A percentile compares a stretch with the other conserved stretches of the same genome.
Conservation (phyloP, 2,113 vertebrate genomes). For the Coregonus clupeaformis region DNA sequence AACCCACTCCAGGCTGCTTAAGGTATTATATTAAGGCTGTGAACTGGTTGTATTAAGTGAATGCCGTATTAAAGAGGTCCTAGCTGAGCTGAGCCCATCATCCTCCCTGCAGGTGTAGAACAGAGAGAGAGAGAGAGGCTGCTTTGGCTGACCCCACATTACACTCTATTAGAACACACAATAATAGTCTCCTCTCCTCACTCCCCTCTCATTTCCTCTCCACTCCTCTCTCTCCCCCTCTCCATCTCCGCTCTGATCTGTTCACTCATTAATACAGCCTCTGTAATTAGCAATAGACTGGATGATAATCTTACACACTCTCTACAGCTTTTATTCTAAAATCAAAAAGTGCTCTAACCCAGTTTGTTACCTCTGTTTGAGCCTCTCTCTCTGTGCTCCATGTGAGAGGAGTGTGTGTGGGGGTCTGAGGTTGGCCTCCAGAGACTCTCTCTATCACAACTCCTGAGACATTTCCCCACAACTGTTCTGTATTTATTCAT, state of each 20-base stretch:
- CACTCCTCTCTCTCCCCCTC: too few species aligned
- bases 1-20: neutral
- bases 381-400: neutral
- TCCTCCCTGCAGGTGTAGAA: slow-evolving; percentile 19
- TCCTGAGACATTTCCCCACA: slow-evolving; percentile 35
- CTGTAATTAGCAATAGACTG: neutral
- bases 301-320: too few species aligned
- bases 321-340: too few species aligned
- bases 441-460: slow-evolving; percentile 31
- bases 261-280: slow-evolving; percentile 32
- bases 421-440: slow-evolving; percentile 40
- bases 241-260: neutral
- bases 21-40: too few species aligned
- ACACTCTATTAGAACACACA: slow-evolving; percentile 4
- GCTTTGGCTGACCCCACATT: slow-evolving; percentile 33
- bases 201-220: too few species aligned
- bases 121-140: neutral
- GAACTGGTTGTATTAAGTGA: too few species aligned
- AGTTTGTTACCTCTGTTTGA: too few species aligned
- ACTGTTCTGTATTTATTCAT: slow-evolving; percentile 66
- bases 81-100: slow-evolving; percentile 16
- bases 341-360: slow-evolving; percentile 34
- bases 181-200: too few species aligned
- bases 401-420: too few species aligned
- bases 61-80: too few species aligned